A percentile compares a stretch with the other conserved stretches of the same genome.
phyloP scores from a whole-genome alignment of 2,113 vertebrate species.

The Echinops telfairi region DNA sequence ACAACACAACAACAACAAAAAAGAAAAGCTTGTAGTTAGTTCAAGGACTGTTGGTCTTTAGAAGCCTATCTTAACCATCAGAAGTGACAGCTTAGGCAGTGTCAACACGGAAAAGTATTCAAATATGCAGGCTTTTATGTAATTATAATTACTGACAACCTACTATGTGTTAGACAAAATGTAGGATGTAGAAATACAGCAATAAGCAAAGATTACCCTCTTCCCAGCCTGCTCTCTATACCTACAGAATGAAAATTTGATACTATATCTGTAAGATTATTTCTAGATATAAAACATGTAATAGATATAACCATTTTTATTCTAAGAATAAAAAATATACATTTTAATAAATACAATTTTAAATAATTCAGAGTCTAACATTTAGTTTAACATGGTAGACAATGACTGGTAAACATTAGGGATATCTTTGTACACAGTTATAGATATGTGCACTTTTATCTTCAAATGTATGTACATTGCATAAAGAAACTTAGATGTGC shows the following conservation, averaged over 20 bases:
- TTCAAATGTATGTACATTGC: conserved; percentile 3
- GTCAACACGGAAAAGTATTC: not conserved
- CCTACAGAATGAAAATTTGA: not conserved
- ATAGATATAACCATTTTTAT: conserved; percentile 11
- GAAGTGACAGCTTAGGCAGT: not conserved
- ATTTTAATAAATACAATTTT: not conserved
- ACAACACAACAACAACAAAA: too few species aligned
- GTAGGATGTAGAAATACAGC: not conserved
- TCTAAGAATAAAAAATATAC: conserved; percentile 28
- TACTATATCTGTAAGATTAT: not conserved
- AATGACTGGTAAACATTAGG: conserved; percentile 6
- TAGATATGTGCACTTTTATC: not conserved
- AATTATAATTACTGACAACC: not conserved
- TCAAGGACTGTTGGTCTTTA: not conserved
- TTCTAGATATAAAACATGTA: not conserved
- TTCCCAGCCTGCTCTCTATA: not conserved
- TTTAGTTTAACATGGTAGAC: not conserved
- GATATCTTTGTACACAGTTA: not conserved
- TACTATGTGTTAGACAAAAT: not conserved
- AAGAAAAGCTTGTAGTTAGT: too few species aligned
- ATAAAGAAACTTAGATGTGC: conserved; percentile 41
- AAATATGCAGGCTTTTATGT: not conserved
- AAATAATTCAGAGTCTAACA: not conserved
- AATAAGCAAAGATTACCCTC: not conserved
- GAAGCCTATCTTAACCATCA: not conserved